phyloP scores from a whole-genome alignment of 2,113 vertebrate species.

The Chroicocephalus ridibundus region DNA sequence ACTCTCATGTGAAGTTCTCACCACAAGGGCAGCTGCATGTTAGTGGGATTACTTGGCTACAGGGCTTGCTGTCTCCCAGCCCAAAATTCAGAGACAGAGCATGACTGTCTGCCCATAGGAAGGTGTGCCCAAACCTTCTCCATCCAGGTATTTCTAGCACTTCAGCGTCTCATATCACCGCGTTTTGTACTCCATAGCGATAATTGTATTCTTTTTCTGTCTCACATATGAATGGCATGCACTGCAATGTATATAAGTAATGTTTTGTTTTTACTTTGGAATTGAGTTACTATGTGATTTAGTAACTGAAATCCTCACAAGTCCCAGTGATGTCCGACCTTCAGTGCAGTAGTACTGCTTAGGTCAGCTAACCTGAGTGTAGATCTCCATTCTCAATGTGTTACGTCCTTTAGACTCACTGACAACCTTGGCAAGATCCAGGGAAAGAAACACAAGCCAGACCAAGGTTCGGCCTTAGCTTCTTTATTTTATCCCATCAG shows the following conservation, averaged over 20 bases:
- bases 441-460: background rate
- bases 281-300: background rate
- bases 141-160: too few relatives aligned
- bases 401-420: background rate
- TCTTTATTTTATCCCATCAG: background rate
- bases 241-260: background rate
- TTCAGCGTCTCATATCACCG: background rate
- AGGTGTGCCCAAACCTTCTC: background rate
- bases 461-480: background rate
- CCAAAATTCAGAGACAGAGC: background rate
- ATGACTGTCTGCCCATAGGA: background rate
- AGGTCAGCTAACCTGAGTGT: background rate
- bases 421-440: background rate
- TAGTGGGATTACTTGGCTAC: background rate
- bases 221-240: background rate
- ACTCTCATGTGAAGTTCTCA: background rate
- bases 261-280: background rate
- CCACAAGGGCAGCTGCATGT: background rate
- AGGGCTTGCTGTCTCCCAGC: background rate
- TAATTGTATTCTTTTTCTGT: background rate
- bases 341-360: background rate
- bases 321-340: background rate
- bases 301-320: background rate
- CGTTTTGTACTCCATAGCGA: background rate
- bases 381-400: fast-evolving